Conservation (phyloP, 2,113 vertebrate species). For the Enhydra lutris region DNA sequence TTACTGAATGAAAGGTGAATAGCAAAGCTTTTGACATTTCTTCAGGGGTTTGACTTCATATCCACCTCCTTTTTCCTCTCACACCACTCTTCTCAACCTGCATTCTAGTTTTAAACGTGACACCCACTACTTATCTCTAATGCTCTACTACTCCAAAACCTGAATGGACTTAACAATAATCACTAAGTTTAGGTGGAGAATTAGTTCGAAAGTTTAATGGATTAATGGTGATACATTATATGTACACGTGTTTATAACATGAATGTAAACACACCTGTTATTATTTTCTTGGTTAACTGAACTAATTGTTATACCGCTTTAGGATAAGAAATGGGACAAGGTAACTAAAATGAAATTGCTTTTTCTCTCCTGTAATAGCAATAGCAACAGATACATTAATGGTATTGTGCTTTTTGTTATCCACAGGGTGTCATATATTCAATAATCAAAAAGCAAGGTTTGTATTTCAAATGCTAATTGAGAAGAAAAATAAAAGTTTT, state of each 20-base stretch:
- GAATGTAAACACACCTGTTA: background rate
- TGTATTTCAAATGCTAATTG: background rate
- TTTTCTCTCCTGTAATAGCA: background rate
- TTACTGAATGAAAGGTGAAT: background rate
- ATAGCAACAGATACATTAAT: background rate
- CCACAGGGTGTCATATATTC: background rate
- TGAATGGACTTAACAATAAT: background rate
- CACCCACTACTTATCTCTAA: background rate
- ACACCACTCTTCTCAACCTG: background rate
- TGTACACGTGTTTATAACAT: background rate
- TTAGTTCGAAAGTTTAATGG: background rate
- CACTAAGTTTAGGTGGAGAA: background rate
- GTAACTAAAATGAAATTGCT: background rate
- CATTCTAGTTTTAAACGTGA: background rate
- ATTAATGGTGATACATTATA: background rate
- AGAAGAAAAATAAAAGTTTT: background rate
- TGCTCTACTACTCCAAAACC: background rate
- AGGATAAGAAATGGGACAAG: background rate
- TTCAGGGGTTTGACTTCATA: background rate
- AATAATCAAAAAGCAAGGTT: background rate
- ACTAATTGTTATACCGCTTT: background rate
- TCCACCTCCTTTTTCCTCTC: background rate
- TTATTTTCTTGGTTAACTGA: background rate
- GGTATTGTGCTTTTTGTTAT: background rate
- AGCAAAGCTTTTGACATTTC: background rate